Base-by-base conservation (phyloP, 2,888 invertebrate genomes). In the Caenorhabditis drosophilae region DNA sequence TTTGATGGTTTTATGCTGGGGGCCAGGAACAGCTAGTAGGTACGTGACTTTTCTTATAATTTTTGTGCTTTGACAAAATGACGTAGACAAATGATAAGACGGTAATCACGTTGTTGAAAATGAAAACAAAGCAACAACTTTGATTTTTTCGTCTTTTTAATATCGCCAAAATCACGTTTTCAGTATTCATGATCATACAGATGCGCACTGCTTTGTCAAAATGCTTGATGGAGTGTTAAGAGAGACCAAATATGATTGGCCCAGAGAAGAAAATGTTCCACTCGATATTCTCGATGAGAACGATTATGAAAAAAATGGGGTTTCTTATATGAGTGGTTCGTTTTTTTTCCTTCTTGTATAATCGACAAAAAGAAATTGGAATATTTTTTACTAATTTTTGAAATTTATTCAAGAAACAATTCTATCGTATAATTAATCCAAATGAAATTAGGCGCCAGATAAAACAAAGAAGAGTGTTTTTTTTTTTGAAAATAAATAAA, bases 191-290 rank as follows among this genome's bases (percentile, higher is more conserved):
- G 95, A 96, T 85, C 98, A 98, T 83, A 89, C 94, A 0, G 89
- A 95, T 81, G 90, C 96, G 0, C 95, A 98, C 84, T 98, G 98
- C 85, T 94, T 98, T 85, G 94, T 98, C 91, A 98, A 96, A 85
- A 70, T 83, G 67, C 87, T 96, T 0, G 89, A 91, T 64, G 95
- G 93, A 0, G 88, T 88, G 60, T 84, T 95, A 38, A 88, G 89
- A 49, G 95, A 96, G 88, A 89, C 92, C 60, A 88, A 90, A 81
- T 93, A 89, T 84, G 89, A 88, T 4, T 93, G 92, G 92, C 93
- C 93, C 2, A 52, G 51, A 4, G 81, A 80, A 6, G 64, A 87
- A 25, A 84, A 86, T 23, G 83, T 84, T 0, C 85, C 34, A 64
- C 88, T 94, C 86, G 85, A 87, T 35, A 89, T 90, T 82, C 88